Base-by-base conservation (phyloP, 2,113 vertebrate species). In the Cryptotis parvus region DNA sequence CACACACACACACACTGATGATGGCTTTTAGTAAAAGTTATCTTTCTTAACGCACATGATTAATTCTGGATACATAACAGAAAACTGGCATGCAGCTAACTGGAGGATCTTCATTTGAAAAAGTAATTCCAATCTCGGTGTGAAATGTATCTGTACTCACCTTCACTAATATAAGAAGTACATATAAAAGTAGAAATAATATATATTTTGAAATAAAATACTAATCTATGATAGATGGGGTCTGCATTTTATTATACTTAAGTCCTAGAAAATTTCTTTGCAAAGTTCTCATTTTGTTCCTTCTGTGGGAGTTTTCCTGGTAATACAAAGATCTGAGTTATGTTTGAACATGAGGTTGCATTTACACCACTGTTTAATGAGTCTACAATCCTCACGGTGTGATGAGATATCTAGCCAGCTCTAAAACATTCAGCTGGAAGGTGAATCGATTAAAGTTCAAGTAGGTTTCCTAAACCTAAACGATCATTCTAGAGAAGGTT, bases 51-150 rank as follows among this genome's bases (percentile, higher is more conserved):
- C 9, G 83, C n/a, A 78, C 37, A 74, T 26, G 33, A 27, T 94
- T 91, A 69, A 73, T 78, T 78, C 69, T 93, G 69, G 41, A 82
- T 39, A 45, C 18, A 61, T 76, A 89, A 84, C 45, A 90, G 74
- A 81, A 90, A 90, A 76, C 3, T 41, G 15, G 31, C 1, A 43
- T 7, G 11, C 9, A 61, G 77, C 91, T 84, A 88, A 73, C 87
- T 79, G 15, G 15, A 22, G 29, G 37, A 15, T 65, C 18, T 87
- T 82, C 4, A 29, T 29, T 22, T 81, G 72, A 58, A 65, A n/a
- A 27, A 90, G 16, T 91, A 95, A 82, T 6, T 12, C 9, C 29
- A 14, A 1, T 14, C 6, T 58, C 1, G 33, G 37, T 31, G 29
- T 70, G 27, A n/a, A 29, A 58, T 58, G 24, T 49, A 27, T 70